Base-by-base conservation (phyloP, 2,888 invertebrate species). In the Lycophotia porphyrea region DNA sequence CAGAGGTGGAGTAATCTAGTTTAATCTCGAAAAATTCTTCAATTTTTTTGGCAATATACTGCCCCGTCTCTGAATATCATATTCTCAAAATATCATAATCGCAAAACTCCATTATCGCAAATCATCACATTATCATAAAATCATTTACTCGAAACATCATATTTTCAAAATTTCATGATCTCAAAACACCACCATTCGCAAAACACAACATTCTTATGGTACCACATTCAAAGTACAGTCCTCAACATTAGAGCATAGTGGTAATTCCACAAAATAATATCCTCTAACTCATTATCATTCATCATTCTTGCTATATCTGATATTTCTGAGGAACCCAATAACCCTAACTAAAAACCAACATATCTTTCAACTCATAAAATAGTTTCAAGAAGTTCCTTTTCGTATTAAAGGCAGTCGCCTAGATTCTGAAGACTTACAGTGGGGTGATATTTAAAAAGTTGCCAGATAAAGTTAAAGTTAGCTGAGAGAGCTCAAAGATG, bases 401-500 rank as follows among this genome's bases (percentile, higher is more conserved):
- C 47, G 21, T 78, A 80, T 73, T 72, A 78, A 82, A 78, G 15
- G 15, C 65, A 55, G 78, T 78, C 65, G 34, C 36, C 71, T 66
- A 44, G 69, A 63, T 58, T 21, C 18, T 24, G 11, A 61, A 65
- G 49, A 71, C 80, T 82, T 85, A 61, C 64, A 66, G 73, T n/a
- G 15, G 68, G 67, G 61, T 79, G 74, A 81, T 86, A 86, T 87
- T 86, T 83, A 81, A 87, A 86, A 86, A 84, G 82, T 87, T 83
- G 9, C 39, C 42, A 67, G 61, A 31, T 5, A 24, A 84, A 86
- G 81, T 34, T 5, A 24, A 84, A 86, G 81, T 87, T 86, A 71
- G 70, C 39, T 70, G 65, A 65, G 74, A 72, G 76, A 69, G 76
- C 74, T 83, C 82, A 65, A 76, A 85, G 74, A 80, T 76, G 83